These are phyloP conservation scores for Xylota segnis DNA, from an alignment of 2,888 invertebrate species.

Conservation along the genomic window DNA sequence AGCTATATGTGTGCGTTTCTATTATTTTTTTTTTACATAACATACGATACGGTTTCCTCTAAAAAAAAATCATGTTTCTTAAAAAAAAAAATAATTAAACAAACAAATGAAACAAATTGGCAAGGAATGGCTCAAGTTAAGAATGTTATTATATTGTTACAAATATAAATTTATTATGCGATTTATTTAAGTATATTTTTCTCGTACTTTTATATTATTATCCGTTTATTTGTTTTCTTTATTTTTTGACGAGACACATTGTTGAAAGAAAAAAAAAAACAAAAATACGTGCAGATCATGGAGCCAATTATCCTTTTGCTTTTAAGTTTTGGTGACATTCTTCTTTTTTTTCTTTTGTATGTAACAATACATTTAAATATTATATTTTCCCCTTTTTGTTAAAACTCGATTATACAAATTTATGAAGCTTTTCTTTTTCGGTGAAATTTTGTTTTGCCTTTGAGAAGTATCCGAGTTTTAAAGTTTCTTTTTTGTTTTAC, in stretches of 20 bases:
- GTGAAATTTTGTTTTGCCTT: conserved; percentile 37
- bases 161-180: conserved; percentile 66
- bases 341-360: conserved; percentile 41
- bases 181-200: conserved; percentile 25
- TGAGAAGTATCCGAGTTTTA: conserved; percentile 52
- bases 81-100: conserved; percentile 20
- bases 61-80: conserved; percentile 9
- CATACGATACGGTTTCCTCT: conserved; percentile 28
- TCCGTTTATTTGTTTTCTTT: conserved; percentile 36
- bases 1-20: conserved; percentile 36
- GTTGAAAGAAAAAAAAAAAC: conserved; percentile 35
- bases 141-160: conserved; percentile 77
- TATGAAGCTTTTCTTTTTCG: conserved; percentile 24
- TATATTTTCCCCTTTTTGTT: conserved; percentile 35
- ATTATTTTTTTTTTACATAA: conserved; percentile 23
- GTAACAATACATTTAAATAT: conserved; percentile 41
- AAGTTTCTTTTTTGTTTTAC: conserved; percentile 37
- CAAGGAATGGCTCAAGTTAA: conserved; percentile 79
- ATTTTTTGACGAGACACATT: conserved; percentile 47
- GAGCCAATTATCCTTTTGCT: conserved; percentile 70
- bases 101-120: conserved; percentile 76
- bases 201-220: conserved; percentile 1
- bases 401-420: conserved; percentile 58
- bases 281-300: conserved; percentile 55
- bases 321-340: conserved; percentile 56